Evolutionary conservation across 1,140 invertebrate species (phyloP), one percentile per base, ranked within the genome.

Genomic region (Zaprionus kolodkinae): DNA sequence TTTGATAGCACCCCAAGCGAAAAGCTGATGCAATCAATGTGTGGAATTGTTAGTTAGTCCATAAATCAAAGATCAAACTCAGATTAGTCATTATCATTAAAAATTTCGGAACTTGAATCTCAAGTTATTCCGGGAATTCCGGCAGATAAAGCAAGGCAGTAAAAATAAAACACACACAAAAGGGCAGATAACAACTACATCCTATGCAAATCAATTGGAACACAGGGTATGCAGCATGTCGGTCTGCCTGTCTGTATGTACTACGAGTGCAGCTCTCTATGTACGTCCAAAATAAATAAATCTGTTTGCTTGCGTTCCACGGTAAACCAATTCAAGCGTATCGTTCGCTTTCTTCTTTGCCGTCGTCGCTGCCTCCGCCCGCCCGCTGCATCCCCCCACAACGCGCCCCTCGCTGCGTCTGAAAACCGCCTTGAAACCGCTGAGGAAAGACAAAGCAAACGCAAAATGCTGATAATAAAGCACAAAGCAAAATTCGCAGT

Each of bases 381-480:
- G 3, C 45, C 4, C 45, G 7, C 45, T 12, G 15, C 45, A 5
- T 45, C 17, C 33, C 6, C 17, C 33, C 6, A n/a, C 4, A 6
- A 30, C 27, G 27, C 3, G 27, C 35, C 30, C 33, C 3, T 9
- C 27, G 2, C 25, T 4, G 56, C 48, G 50, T 27, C 43, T 54
- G 64, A 68, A 62, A 61, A 66, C 52, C 36, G 40, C 40, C 54
- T 27, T 59, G 15, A 48, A 38, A 40, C 57, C 35, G 45, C 52
- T 63, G 60, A 17, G 13, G 25, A 36, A 40, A 75, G 67, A 74
- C 68, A 61, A 55, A 76, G 63, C 62, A 76, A 72, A 71, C 57
- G 67, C 75, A 78, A 75, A 88, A 59, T 78, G 77, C 81, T 85
- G 84, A 88, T 88, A 88, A 79, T 69, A 86, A 79, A 84, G 64